Evolutionary conservation across 2,797 vertebrate species (phyloP), one percentile per base, ranked within the genome.

Genomic region (Naso thynnoides): DNA sequence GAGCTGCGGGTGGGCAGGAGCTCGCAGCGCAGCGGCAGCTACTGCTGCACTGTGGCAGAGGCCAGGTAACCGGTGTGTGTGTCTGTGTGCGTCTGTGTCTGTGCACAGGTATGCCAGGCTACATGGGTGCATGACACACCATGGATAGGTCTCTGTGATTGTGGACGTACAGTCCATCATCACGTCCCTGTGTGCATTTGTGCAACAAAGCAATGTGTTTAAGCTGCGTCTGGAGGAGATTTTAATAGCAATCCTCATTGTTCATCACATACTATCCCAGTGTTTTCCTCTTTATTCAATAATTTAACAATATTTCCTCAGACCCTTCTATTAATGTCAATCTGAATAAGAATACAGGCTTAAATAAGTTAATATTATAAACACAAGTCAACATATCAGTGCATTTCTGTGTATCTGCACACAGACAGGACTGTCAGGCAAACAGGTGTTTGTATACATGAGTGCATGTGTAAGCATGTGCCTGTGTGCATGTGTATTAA

Each of bases 21-120:
- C 70, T 89, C 93, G 38, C 92, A 92, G 78, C 91, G 96, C 56
- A 96, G 96, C 0, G 96, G 96, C 79, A 97, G 96, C 77, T 97
- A 96, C 81, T 97, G 96, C 93, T 97, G 95, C 92, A 96, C 94
- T 0, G 91, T 96, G 90, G 93, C 95, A 0, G 96, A 98, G 89
- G 95, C 96, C 95, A 98, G 96, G 96, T 98, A 96, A 92, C 75
- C 66, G 41, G 31, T 70, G 58, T 81, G 27, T 63, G 26, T 66
- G 76, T 49, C 21, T 69, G 39, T 60, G 62, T 60, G 47, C 6
- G 31, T 55, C 76, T 70, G 31, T 68, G 58, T 79, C 3, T 53
- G 69, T 76, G 59, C 47, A 48, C 54, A 65, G 70, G 72, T 69
- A 76, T 70, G 58, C 33, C 59, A 33, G 56, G 13, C n/a, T 50